Conservation (phyloP, 2,888 invertebrate species). For the Lochmaea crataegi region DNA sequence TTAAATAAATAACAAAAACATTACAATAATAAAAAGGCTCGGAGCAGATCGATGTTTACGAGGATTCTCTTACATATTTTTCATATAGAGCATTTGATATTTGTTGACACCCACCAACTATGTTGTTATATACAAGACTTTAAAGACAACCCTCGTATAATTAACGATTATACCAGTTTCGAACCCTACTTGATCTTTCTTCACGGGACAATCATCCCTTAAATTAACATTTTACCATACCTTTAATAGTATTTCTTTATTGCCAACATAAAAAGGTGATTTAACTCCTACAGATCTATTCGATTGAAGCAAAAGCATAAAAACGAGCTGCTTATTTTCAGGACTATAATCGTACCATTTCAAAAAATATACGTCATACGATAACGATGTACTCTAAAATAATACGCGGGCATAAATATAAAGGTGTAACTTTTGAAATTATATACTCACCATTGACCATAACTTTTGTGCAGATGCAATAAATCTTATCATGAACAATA, state of each 20-base stretch:
- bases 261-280: not conserved
- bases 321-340: not conserved
- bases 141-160: too few relatives aligned
- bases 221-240: not conserved
- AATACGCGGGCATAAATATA: not conserved
- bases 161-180: too few relatives aligned
- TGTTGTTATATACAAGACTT: too few relatives aligned
- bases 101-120: too few relatives aligned
- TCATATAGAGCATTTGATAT: too few relatives aligned
- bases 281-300: not conserved
- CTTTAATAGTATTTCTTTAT: not conserved
- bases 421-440: too few relatives aligned
- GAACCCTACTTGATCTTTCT: too few relatives aligned
- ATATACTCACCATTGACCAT: not conserved
- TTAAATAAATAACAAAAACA: too few relatives aligned
- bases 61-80: too few relatives aligned
- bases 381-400: not conserved
- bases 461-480: not conserved
- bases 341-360: constrained; percentile 3
- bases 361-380: not conserved
- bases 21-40: too few relatives aligned
- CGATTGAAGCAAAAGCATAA: not conserved
- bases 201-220: too few relatives aligned
- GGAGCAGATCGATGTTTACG: too few relatives aligned
- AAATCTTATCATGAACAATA: not conserved